Base-by-base conservation (phyloP, 2,888 invertebrate genomes). In the Tiphia femorata region DNA sequence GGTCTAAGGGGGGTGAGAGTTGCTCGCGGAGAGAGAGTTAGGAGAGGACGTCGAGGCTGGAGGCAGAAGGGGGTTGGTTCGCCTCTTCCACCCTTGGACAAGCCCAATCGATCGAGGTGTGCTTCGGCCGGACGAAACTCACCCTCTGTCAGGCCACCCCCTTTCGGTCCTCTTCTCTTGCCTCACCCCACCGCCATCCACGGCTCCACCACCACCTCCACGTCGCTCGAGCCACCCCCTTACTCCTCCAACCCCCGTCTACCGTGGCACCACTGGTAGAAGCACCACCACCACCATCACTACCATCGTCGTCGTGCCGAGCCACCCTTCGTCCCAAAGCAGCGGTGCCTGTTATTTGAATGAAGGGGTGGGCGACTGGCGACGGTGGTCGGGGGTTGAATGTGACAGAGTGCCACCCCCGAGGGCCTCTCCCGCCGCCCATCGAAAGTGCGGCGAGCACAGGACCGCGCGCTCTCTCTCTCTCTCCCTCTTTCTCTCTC, bases 91-190 rank as follows among this genome's bases (percentile, higher is more conserved):
- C 79, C 79, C 81, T 81, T 80, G 82, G 82, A 83, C 83, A 83
- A 83, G 82, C 83, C 83, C 83, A 83, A 83, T 83, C 83, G 83
- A 83, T 83, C 83, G 83, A 83, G 83, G 83, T 83, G 77, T 80
- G 80, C 81, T 80, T 80, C 76, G 76, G 76, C 82, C 81, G 82
- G 82, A 82, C 82, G 81, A 81, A 82, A 82, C 81, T 81, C 82
- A 48, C 43, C 58, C 43, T 49, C 27, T 55, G 48, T 43, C 48
- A 51, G 62, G 69, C 63, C 61, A 49, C 66, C 66, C 56, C 61
- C 62, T 54, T 62, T 62, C 38, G 25, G 12, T 20, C n/a, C 10
- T 29, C 50, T 7, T 70, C 54, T 46, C 50, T 48, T 48, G 48
- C 56, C 50, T 58, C 64, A 52, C 52, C 50, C 58, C 63, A 49